Evolutionary conservation across 2,797 vertebrate species (phyloP), one percentile per base, ranked within the genome.

Genomic region (Syngnathus acus): DNA sequence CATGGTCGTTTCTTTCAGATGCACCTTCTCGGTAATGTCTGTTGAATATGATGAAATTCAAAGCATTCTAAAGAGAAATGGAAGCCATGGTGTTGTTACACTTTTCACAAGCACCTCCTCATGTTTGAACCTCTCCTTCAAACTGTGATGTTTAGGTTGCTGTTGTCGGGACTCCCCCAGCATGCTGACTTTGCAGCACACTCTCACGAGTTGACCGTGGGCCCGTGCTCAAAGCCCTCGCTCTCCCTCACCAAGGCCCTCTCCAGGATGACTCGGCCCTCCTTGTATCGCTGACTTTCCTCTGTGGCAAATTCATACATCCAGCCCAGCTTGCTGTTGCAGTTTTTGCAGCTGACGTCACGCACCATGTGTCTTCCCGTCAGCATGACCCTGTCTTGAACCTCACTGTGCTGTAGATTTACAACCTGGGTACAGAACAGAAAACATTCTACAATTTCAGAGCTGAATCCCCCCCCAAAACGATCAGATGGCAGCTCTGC

Each of bases 261-360:
- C 79, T 99, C 97, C 90, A 99, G 92, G 88, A 99, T 99, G 72
- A 98, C 93, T 0, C 96, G 93, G 21, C 97, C 96, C 70, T 98
- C 97, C 83, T 99, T 98, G 84, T 98, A 99, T 74, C 96, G 95
- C 87, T 99, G 97, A 82, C 95, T 97, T 85, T 98, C 96, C 88
- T 99, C 97, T 0, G 95, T 98, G 77, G 97, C 95, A 17, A 97
- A 98, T 87, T 99, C 97, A 69, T 99, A 99, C 91, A 97, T 96
- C 97, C 96, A 98, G 64, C 95, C 96, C 72, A 98, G 89, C 82
- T 99, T 98, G 85, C 95, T 98, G 91, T 95, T 98, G 92, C 96
- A 98, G 92, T 98, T 98, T 86, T 98, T 99, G 89, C 96, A 99
- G 92, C 94, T 98, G 86, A 98, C 95, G 0, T 98, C 96, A 10